A percentile compares a stretch with the other conserved stretches of the same genome.
phyloP scores from a whole-genome alignment of 2,888 invertebrate genomes.

The Patella depressa region DNA sequence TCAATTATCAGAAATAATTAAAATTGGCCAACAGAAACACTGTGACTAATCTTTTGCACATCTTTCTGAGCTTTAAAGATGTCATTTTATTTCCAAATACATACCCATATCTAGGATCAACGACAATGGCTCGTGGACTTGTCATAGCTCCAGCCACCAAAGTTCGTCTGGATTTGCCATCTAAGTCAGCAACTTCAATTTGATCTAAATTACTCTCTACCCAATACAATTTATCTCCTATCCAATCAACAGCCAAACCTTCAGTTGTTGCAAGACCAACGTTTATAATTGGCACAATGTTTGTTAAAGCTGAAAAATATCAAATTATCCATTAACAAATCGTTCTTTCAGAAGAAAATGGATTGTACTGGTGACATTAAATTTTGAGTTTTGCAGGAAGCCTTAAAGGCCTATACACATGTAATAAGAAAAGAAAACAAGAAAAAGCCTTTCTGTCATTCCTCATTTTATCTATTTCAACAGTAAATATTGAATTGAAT shows the following conservation, averaged over 20 bases:
- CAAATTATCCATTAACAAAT: neutral
- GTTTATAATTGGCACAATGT: constrained; percentile 85
- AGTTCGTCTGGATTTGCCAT: constrained; percentile 79
- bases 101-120: constrained; percentile 84
- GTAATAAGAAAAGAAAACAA: neutral
- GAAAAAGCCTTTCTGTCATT: neutral
- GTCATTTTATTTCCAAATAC: constrained; percentile 28
- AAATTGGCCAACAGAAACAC: neutral
- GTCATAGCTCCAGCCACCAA: constrained; percentile 87
- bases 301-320: constrained; percentile 72
- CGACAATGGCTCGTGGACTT: constrained; percentile 89
- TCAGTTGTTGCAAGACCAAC: constrained; percentile 89
- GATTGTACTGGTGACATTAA: too few species aligned
- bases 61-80: too few species aligned
- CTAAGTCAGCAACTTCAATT: constrained; percentile 72
- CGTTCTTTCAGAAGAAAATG: too few species aligned
- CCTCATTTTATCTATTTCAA: too few species aligned
- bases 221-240: constrained; percentile 73
- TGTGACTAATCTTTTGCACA: neutral
- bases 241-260: constrained; percentile 75
- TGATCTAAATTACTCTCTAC: constrained; percentile 72
- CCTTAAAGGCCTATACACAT: neutral
- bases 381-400: neutral
- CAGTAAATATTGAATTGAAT: too few species aligned
- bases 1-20: too few species aligned